Evolutionary conservation across 2,113 vertebrate species (phyloP).

Genomic region (Miniopterus natalensis): DNA sequence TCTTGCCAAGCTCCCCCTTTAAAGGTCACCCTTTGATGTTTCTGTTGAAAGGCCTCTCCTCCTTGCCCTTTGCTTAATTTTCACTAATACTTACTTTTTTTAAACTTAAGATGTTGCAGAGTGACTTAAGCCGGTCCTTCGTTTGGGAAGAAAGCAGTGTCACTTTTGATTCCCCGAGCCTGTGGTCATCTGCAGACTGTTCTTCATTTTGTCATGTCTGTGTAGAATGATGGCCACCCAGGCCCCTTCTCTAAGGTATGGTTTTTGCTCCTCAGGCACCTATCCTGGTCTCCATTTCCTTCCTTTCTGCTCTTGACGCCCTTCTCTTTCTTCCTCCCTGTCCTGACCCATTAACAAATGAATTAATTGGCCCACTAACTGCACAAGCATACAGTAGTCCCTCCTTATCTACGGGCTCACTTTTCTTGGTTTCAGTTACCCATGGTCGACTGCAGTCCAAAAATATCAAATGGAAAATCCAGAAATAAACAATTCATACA

Average conservation of each 20-base stretch:
- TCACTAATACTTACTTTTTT: neutral
- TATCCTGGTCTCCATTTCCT: neutral
- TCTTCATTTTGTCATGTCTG: accelerated
- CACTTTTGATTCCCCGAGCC: neutral
- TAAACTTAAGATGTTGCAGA: neutral
- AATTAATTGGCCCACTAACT: neutral
- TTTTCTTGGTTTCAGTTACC: neutral
- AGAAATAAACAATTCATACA: neutral
- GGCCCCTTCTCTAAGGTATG: neutral
- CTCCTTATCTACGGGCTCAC: too few species aligned
- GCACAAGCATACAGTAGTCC: neutral
- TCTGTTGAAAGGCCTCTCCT: neutral
- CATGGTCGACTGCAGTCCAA: too few species aligned
- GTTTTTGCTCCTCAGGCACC: neutral
- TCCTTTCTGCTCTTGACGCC: neutral
- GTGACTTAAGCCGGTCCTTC: neutral
- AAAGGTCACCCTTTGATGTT: neutral
- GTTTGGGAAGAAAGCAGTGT: neutral
- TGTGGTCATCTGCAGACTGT: neutral
- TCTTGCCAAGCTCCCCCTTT: neutral
- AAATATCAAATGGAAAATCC: neutral
- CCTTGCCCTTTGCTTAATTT: neutral
- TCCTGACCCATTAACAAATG: neutral
- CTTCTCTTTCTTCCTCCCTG: neutral
- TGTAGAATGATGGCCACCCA: too few species aligned